Percentiles rank a stretch among this genome's conserved stretches.
Evolutionary conservation across 2,888 invertebrate genomes (phyloP).

Genomic region (Gisinianus flammeolus): DNA sequence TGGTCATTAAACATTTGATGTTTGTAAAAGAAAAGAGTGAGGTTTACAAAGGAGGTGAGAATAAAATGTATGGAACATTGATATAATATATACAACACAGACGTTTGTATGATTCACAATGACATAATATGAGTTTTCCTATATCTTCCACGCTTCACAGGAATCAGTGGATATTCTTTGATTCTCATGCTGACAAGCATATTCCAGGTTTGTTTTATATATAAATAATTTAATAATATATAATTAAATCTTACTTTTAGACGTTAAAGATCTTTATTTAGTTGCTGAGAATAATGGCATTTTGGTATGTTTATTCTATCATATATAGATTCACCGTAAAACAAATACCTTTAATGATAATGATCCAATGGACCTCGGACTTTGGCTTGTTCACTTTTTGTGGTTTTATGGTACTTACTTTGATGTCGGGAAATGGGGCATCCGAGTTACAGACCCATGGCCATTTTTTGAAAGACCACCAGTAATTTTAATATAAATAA

Average conservation of each 20-base stretch:
- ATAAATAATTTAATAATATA: neutral
- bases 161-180: neutral
- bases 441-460: neutral
- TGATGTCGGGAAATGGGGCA: neutral
- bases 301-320: neutral
- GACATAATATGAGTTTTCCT: too few species aligned
- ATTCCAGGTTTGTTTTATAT: neutral
- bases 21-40: neutral
- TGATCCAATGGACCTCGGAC: neutral
- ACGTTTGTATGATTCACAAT: too few species aligned
- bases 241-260: neutral
- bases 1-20: neutral
- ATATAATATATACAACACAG: too few species aligned
- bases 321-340: neutral
- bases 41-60: neutral
- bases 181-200: neutral
- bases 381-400: neutral
- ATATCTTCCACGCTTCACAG: too few species aligned
- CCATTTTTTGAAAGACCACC: neutral
- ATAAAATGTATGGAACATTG: too few species aligned
- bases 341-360: neutral
- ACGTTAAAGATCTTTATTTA: too few species aligned
- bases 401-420: neutral
- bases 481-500: too few species aligned
- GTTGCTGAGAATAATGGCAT: too few species aligned